phyloP scores from a whole-genome alignment of 2,888 invertebrate species.

The Rotaria macrura region DNA sequence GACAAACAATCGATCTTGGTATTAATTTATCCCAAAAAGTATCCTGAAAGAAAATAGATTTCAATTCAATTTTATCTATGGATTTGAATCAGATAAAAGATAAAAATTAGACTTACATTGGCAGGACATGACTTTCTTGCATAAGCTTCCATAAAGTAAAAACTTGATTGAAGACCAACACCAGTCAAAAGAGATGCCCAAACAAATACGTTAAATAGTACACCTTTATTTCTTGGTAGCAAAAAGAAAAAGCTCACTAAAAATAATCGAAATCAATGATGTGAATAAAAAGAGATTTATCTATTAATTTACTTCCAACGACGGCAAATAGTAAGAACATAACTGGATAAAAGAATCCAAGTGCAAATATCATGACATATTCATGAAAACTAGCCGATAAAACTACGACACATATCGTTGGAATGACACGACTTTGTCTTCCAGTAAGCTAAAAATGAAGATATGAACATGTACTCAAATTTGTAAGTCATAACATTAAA shows the following conservation, averaged over 20 bases:
- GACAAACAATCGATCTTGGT: slow-evolving; percentile 29
- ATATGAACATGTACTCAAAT: neutral
- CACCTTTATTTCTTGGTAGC: slow-evolving; percentile 45
- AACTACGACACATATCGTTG: slow-evolving; percentile 62
- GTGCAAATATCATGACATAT: slow-evolving; percentile 65
- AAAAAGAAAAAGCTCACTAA: slow-evolving; percentile 52
- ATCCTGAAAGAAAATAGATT: slow-evolving; percentile 10
- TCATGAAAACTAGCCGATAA: slow-evolving; percentile 79
- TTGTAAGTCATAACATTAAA: no score
- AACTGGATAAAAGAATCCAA: slow-evolving; percentile 77
- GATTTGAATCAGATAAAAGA: no score
- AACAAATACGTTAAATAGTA: slow-evolving; percentile 56
- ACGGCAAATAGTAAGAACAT: slow-evolving; percentile 67
- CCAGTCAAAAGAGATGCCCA: slow-evolving; percentile 72
- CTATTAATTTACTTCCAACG: slow-evolving; percentile 54
- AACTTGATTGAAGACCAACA: slow-evolving; percentile 62
- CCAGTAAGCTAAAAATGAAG: slow-evolving; percentile 27
- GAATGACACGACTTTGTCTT: slow-evolving; percentile 42
- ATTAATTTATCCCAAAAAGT: slow-evolving; percentile 25
- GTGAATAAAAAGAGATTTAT: neutral
- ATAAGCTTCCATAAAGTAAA: slow-evolving; percentile 76
- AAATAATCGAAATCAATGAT: slow-evolving; percentile 33
- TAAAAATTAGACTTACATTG: neutral
- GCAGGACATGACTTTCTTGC: slow-evolving; percentile 62
- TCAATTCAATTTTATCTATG: neutral